phyloP scores from a whole-genome alignment of 2,888 invertebrate genomes.

The Odiellus spinosus region DNA sequence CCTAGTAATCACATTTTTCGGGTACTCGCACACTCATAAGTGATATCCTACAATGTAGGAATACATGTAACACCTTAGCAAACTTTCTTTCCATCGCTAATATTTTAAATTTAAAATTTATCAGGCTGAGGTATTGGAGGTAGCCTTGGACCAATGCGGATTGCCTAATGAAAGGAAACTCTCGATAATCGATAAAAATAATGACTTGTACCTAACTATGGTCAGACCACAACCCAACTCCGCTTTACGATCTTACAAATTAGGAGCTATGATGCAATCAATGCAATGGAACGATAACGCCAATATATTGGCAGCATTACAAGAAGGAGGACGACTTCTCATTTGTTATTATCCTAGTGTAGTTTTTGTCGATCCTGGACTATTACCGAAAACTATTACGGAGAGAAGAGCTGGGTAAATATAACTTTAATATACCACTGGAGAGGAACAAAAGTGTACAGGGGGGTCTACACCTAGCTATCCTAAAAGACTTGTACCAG shows the following conservation, averaged over 20 bases:
- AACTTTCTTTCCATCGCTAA: neutral
- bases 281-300: slow-evolving; percentile 55
- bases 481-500: no score
- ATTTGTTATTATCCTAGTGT: slow-evolving; percentile 68
- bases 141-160: slow-evolving; percentile 73
- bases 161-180: slow-evolving; percentile 59
- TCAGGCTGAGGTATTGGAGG: slow-evolving; percentile 53
- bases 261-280: slow-evolving; percentile 48
- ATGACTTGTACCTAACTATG: slow-evolving; percentile 58
- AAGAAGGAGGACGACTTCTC: slow-evolving; percentile 54
- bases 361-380: slow-evolving; percentile 50
- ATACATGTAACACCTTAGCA: neutral
- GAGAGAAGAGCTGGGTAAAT: slow-evolving; percentile 33
- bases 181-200: slow-evolving; percentile 72
- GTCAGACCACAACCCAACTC: slow-evolving; percentile 48
- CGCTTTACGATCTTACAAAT: slow-evolving; percentile 30
- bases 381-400: slow-evolving; percentile 43
- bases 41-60: neutral
- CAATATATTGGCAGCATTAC: slow-evolving; percentile 59
- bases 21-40: no score
- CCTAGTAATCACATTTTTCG: no score
- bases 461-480: no score
- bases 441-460: no score
- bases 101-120: slow-evolving; percentile 7
- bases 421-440: no score